Evolutionary conservation across 30 jellyfish, hydroid and myxozoan genomes (phyloP).

Genomic region (Aurelia aurita complex sp. Pacific): DNA sequence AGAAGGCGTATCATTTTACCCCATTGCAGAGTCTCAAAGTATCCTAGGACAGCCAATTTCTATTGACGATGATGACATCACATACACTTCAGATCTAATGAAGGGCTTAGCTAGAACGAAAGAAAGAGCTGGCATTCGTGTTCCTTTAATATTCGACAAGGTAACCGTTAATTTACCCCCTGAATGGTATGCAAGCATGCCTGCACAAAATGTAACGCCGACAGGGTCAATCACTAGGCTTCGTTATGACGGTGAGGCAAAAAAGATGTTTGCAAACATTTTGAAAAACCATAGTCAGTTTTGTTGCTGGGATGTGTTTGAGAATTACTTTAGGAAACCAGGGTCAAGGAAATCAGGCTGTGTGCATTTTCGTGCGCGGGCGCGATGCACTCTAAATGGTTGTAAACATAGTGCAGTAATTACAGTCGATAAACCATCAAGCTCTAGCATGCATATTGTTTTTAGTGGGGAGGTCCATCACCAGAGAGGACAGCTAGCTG

Average conservation of each 20-base stretch:
- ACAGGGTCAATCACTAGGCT: neutral
- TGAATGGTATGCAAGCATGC: neutral
- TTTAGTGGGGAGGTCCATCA: too few relatives aligned
- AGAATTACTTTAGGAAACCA: neutral
- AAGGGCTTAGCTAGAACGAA: conserved; percentile 21
- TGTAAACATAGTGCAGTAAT: neutral
- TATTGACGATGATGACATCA: neutral
- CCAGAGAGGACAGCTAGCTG: too few relatives aligned
- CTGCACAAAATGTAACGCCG: neutral
- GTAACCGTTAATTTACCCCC: neutral
- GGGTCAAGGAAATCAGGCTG: neutral
- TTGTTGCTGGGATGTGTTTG: conserved; percentile 22
- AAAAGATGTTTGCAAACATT: neutral
- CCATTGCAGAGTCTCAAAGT: too few relatives aligned
- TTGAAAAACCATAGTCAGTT: neutral
- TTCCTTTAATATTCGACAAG: neutral
- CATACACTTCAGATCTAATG: conserved; percentile 16
- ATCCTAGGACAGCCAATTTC: neutral
- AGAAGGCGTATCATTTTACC: too few relatives aligned
- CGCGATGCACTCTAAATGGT: neutral
- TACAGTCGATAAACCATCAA: neutral
- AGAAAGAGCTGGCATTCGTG: neutral
- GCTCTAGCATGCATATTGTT: too few relatives aligned
- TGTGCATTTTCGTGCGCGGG: conserved; percentile 16
- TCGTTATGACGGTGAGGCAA: neutral